A percentile compares a stretch with the other conserved stretches of the same genome.
These are phyloP conservation scores for Phenacoccus solenopsis DNA, from an alignment of 1,140 invertebrate species.

Conservation along the genomic window DNA sequence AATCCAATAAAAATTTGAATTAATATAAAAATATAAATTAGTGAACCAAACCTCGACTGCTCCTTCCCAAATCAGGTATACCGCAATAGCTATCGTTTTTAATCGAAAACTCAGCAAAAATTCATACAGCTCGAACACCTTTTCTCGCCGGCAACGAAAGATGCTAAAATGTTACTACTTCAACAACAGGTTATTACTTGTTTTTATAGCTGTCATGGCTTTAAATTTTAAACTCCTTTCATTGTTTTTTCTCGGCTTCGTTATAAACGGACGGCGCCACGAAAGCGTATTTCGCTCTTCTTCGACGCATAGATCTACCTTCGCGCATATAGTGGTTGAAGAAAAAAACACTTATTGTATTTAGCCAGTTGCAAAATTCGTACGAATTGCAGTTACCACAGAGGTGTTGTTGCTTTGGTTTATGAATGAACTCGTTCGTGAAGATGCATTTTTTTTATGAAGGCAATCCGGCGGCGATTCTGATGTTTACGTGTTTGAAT, in stretches of 20 bases:
- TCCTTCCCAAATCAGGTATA: no score
- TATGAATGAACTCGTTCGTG: not conserved
- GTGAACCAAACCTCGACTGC: not conserved
- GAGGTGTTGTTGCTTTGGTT: not conserved
- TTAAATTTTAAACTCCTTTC: not conserved
- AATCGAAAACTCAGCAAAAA: no score
- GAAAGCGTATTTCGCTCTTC: no score
- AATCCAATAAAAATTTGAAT: no score
- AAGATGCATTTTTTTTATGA: not conserved
- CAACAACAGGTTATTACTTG: slow-evolving; percentile 1
- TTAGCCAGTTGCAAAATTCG: not conserved
- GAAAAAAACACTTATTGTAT: not conserved
- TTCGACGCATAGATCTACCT: no score
- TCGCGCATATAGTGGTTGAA: not conserved
- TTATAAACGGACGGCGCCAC: not conserved
- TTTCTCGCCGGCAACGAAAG: not conserved
- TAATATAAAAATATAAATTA: no score
- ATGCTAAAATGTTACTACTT: not conserved
- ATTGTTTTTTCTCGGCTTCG: not conserved
- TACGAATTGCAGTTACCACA: not conserved
- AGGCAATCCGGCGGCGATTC: no score
- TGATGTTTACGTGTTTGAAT: no score
- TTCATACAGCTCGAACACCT: no score
- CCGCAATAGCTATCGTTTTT: no score
- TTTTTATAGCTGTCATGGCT: not conserved